phyloP scores from a whole-genome alignment of 2,113 vertebrate genomes.

The Perognathus longimembris region DNA sequence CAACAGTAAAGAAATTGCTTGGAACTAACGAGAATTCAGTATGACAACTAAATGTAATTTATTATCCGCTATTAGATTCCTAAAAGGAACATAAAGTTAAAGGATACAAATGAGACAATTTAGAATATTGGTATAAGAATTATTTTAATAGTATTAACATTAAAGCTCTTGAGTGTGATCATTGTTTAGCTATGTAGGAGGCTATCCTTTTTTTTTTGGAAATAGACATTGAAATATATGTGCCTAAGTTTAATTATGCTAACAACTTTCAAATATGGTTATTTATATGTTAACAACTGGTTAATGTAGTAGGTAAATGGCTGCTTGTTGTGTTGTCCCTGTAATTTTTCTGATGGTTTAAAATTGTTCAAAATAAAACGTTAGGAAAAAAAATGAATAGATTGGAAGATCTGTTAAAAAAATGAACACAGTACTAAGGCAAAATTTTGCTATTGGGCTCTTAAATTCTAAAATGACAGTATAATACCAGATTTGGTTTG shows the following conservation, averaged over 20 bases:
- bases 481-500: background rate
- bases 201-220: background rate
- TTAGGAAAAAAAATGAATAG: background rate
- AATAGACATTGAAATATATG: background rate
- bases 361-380: background rate
- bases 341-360: background rate
- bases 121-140: background rate
- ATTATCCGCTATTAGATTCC: background rate
- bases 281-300: background rate
- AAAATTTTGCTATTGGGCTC: background rate
- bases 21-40: background rate
- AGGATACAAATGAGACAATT: background rate
- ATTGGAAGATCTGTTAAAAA: background rate
- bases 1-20: background rate
- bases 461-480: background rate
- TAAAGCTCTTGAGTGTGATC: slow-evolving; percentile 1
- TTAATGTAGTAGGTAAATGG: background rate
- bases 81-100: background rate
- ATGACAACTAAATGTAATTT: background rate
- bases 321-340: background rate
- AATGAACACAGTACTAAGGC: background rate
- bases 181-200: background rate
- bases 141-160: background rate
- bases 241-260: background rate
- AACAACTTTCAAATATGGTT: background rate